Evolutionary conservation across 2,888 invertebrate genomes (phyloP), one percentile per base, ranked within the genome.

Genomic region (Salticus scenicus): DNA sequence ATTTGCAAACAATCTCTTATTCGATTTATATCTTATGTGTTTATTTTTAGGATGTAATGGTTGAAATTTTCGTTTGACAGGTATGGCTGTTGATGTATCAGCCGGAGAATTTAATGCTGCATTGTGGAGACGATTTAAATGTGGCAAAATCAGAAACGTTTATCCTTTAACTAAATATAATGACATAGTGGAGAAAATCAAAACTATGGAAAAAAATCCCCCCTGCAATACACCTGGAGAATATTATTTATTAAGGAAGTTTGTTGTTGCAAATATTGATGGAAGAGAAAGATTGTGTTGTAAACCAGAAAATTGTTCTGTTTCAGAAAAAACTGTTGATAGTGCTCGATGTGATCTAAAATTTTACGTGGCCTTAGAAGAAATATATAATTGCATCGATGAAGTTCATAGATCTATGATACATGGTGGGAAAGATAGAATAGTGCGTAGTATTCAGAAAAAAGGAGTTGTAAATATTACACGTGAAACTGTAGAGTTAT

Each of bases 171-270:
- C 75, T 12, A 86, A 86, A 64, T 86, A 86, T 30, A 75, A 86
- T n/a, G 79, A 86, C 51, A 86, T 86, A 7, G 63, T 86, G 7
- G 77, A 86, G 66, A 86, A 86, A 76, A 86, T 86, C 5, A 86
- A 86, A 75, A 51, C 75, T 10, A 80, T 75, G 37, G 79, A 75
- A 51, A 70, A 75, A 72, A 86, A 80, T 73, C 85, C 85, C 4
- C 85, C 85, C 0, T 80, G 79, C 57, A 86, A 86, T 72, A 73
- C 75, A 33, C 85, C 85, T 1, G 85, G 80, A 27, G 85, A 86
- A 42, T 86, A 86, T 67, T 86, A 86, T 41, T 70, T 86, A 14
- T 66, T 86, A 27, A 74, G 85, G 0, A 86, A 86, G 37, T 86
- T 86, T 80, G 66, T 86, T 17, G 85, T 86, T 33, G 80, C 70